Percentiles rank a stretch among this genome's conserved stretches.
Conservation (phyloP, 30 jellyfish, hydroid and myxozoan species). For the Chrysaora quinquecirrha region DNA sequence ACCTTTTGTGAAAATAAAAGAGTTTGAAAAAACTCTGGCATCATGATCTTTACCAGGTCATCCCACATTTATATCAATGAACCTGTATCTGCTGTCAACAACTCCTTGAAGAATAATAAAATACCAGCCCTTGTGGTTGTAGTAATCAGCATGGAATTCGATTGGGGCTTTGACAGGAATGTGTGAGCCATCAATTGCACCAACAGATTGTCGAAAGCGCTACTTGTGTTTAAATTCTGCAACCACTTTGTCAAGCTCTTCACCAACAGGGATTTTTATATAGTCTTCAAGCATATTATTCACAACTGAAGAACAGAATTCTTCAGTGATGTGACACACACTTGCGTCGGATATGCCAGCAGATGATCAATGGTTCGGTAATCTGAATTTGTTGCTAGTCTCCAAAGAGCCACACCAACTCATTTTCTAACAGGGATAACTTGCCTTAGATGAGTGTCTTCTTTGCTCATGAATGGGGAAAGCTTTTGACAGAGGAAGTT, state of each 20-base stretch:
- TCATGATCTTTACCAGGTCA: conserved; percentile 59
- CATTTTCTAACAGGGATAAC: conserved; percentile 1
- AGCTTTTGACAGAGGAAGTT: background rate
- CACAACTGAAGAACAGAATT: conserved; percentile 27
- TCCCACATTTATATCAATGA: conserved; percentile 53
- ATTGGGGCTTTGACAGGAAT: conserved; percentile 57
- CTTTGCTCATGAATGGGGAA: conserved; percentile 1
- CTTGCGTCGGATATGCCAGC: conserved; percentile 32
- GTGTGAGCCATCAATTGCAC: conserved; percentile 61
- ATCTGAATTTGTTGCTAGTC: conserved; percentile 18
- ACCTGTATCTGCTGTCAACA: conserved; percentile 32
- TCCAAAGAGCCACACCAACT: conserved; percentile 24
- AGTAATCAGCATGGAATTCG: conserved; percentile 39
- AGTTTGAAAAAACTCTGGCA: conserved; percentile 57
- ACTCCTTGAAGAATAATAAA: conserved; percentile 34
- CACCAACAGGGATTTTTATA: conserved; percentile 29
- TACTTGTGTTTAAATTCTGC: conserved; percentile 25
- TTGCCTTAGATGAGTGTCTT: conserved; percentile 12
- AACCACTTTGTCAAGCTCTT: conserved; percentile 27
- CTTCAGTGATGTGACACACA: conserved; percentile 33
- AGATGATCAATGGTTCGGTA: conserved; percentile 44
- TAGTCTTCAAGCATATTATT: conserved; percentile 2
- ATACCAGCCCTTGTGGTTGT: conserved; percentile 56
- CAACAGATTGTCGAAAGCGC: conserved; percentile 31
- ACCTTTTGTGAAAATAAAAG: conserved; percentile 37